Evolutionary conservation across 2,888 invertebrate species (phyloP).

Genomic region (Eurois occulta): DNA sequence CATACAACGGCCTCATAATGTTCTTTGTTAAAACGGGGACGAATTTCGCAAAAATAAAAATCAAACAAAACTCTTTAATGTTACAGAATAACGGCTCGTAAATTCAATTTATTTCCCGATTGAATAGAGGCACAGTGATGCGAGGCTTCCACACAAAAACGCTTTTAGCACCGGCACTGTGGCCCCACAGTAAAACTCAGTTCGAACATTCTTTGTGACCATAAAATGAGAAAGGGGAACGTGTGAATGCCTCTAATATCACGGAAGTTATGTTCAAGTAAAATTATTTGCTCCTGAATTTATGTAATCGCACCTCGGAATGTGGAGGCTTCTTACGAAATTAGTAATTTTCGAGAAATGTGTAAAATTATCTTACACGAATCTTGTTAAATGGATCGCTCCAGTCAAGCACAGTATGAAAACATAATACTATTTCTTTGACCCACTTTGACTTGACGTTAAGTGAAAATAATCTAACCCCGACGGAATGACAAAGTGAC

Average conservation of each 20-base stretch:
- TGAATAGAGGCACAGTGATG: conserved; percentile 77
- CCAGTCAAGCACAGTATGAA: conserved; percentile 4
- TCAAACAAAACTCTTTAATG: conserved; percentile 68
- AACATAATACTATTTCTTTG: conserved; percentile 13
- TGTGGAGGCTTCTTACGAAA: conserved; percentile 49
- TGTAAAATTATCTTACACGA: conserved; percentile 40
- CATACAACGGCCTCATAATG: conserved; percentile 2
- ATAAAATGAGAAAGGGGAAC: conserved; percentile 73
- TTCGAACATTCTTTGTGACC: conserved; percentile 78
- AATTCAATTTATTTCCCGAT: conserved; percentile 81
- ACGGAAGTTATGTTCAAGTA: conserved; percentile 69
- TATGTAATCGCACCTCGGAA: conserved; percentile 69
- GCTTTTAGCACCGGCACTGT: conserved; percentile 77
- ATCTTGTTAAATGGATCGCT: conserved; percentile 22
- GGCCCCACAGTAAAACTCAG: conserved; percentile 73
- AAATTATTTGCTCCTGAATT: conserved; percentile 70
- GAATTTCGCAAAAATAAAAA: conserved; percentile 28
- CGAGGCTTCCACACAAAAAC: conserved; percentile 78
- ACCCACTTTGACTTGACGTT: conserved; percentile 22
- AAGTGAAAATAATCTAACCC: conserved; percentile 43
- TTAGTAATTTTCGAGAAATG: conserved; percentile 51
- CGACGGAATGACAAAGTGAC: conserved; percentile 36
- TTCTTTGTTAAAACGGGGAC: conserved; percentile 19
- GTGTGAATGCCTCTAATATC: conserved; percentile 78
- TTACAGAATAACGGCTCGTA: conserved; percentile 73